A percentile compares a stretch with the other conserved stretches of the same genome.
Evolutionary conservation across 1,140 invertebrate genomes (phyloP).

Genomic region (Maconellicoccus hirsutus): DNA sequence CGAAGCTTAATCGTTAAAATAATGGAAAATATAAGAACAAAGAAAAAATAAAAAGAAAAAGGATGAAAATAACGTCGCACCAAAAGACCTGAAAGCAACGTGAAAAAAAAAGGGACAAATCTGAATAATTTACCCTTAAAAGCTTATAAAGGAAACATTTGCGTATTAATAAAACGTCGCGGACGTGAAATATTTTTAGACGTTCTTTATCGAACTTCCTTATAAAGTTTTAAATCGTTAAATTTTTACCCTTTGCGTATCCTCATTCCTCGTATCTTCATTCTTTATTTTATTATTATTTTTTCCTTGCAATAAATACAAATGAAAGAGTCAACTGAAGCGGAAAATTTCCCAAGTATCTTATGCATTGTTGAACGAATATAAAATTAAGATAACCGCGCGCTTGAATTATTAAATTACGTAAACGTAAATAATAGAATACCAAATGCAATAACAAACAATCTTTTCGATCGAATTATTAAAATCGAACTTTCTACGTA

Average conservation of each 20-base stretch:
- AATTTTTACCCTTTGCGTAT: slow-evolving; percentile 9
- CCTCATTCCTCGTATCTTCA: neutral
- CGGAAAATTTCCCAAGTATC: neutral
- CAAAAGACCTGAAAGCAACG: neutral
- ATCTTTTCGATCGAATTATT: neutral
- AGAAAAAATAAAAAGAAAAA: neutral
- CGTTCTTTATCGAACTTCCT: neutral
- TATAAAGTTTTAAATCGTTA: neutral
- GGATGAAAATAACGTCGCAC: neutral
- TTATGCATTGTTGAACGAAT: neutral
- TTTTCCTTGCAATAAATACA: neutral
- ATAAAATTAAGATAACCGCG: slow-evolving; percentile 5
- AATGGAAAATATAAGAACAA: no score
- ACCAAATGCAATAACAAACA: neutral
- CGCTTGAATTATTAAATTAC: slow-evolving; percentile 5
- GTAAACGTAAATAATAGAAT: neutral
- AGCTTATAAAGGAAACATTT: slow-evolving; percentile 5
- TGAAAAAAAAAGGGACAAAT: neutral
- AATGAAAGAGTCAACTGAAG: neutral
- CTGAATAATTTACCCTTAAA: slow-evolving; percentile 9
- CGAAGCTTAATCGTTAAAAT: no score
- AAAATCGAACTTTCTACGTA: neutral
- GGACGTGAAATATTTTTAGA: slow-evolving; percentile 9
- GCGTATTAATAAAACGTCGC: slow-evolving; percentile 3
- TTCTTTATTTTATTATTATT: neutral